These are phyloP conservation scores for Cynopterus sphinx DNA, from an alignment of 2,797 vertebrate species.

Conservation along the genomic window DNA sequence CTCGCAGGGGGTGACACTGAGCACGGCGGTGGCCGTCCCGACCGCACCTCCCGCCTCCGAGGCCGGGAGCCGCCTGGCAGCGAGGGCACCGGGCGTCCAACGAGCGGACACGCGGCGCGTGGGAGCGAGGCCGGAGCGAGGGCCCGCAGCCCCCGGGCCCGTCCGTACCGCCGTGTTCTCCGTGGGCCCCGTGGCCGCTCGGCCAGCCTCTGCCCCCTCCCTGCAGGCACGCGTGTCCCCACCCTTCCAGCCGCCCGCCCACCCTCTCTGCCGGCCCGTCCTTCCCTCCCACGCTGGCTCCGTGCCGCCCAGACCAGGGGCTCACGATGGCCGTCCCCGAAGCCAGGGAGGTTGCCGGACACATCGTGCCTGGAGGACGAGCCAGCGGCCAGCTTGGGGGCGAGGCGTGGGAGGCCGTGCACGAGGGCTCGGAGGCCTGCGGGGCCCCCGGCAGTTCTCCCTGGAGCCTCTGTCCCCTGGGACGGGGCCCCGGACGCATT, in stretches of 20 bases:
- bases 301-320: neutral
- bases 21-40: neutral
- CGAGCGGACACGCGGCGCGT: too few relatives aligned
- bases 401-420: accelerated
- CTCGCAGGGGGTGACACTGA: neutral
- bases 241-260: neutral
- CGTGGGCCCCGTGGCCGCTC: too few relatives aligned
- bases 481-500: too few relatives aligned
- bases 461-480: neutral
- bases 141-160: too few relatives aligned
- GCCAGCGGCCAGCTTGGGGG: neutral
- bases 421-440: neutral
- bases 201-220: too few relatives aligned
- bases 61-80: neutral
- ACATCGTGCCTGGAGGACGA: neutral
- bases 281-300: neutral
- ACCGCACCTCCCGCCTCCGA: neutral
- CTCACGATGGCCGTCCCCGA: neutral
- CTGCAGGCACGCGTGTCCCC: too few relatives aligned
- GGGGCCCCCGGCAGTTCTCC: neutral
- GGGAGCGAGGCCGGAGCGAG: too few relatives aligned
- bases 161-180: accelerated
- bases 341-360: neutral
- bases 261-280: accelerated
- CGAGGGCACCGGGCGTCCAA: too few relatives aligned